Evolutionary conservation across 2,113 vertebrate genomes (phyloP).

Genomic region (Tenrec ecaudatus): DNA sequence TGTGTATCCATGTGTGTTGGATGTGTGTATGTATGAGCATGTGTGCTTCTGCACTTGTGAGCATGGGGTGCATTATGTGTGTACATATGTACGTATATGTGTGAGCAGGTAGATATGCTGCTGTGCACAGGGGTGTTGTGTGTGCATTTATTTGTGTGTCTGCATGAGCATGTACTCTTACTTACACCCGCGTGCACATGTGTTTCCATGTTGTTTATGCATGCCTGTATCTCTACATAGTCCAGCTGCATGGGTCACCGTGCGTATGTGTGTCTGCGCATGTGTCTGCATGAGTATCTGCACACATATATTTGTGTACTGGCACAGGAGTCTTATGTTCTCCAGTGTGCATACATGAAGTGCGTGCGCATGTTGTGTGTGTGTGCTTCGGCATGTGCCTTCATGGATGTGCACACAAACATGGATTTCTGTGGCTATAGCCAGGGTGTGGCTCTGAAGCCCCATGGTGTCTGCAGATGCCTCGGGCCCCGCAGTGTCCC

Average conservation of each 20-base stretch:
- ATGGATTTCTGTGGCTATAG: neutral
- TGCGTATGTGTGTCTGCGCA: too few relatives aligned
- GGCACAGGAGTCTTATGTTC: neutral
- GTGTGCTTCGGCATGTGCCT: too few relatives aligned
- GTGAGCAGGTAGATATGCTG: neutral
- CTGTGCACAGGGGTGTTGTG: too few relatives aligned
- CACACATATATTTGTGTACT: neutral
- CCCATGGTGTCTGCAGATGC: too few relatives aligned
- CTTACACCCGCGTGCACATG: too few relatives aligned
- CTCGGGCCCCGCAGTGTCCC: too few relatives aligned
- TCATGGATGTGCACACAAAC: neutral
- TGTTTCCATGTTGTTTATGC: too few relatives aligned
- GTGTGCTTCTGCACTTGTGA: neutral
- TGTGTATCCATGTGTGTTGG: neutral
- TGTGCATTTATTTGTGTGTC: neutral
- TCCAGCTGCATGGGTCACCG: too few relatives aligned
- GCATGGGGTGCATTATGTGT: neutral
- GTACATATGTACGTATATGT: neutral
- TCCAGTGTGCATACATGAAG: too few relatives aligned
- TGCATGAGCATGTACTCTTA: neutral
- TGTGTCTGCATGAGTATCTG: neutral
- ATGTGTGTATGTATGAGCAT: neutral
- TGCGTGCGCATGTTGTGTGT: neutral
- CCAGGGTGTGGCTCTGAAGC: too few relatives aligned
- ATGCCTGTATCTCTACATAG: neutral